Percentiles rank a stretch among this genome's conserved stretches.
These are phyloP conservation scores for Ennomos fuscantarius DNA, from an alignment of 2,888 invertebrate species.

Conservation along the genomic window DNA sequence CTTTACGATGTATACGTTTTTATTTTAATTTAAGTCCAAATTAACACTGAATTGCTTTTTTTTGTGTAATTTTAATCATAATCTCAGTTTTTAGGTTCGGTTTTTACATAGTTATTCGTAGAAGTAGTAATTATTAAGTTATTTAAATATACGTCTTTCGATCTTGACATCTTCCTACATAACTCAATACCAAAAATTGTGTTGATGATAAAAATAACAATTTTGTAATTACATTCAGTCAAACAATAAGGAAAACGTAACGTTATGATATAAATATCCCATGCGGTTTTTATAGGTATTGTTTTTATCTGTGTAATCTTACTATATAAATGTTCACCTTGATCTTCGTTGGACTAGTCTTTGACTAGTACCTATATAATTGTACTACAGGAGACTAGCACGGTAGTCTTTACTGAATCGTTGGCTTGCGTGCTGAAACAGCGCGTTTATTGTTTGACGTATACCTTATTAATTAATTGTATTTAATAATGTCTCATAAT, in stretches of 20 bases:
- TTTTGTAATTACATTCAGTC: neutral
- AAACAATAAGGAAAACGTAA: conserved; percentile 24
- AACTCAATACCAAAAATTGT: no score
- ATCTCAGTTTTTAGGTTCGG: no score
- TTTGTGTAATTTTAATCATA: no score
- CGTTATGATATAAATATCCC: conserved; percentile 2
- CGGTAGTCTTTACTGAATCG: conserved; percentile 33
- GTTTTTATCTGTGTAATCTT: conserved; percentile 11
- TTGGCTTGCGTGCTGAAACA: conserved; percentile 12
- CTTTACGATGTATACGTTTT: no score
- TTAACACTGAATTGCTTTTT: no score
- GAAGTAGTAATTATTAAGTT: no score
- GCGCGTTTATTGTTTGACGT: neutral
- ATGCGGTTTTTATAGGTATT: conserved; percentile 14
- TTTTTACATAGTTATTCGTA: no score
- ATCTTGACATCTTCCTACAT: no score
- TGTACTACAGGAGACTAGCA: conserved; percentile 13
- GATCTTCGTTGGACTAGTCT: conserved; percentile 31
- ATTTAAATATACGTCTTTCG: no score
- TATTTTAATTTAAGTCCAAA: no score
- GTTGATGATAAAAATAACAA: neutral
- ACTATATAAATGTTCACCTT: conserved; percentile 36
- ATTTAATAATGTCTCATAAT: conserved; percentile 42
- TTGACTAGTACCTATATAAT: conserved; percentile 43
- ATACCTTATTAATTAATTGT: neutral